Base-by-base conservation (phyloP, 2,888 invertebrate genomes). In the Drosophila mulleri region DNA sequence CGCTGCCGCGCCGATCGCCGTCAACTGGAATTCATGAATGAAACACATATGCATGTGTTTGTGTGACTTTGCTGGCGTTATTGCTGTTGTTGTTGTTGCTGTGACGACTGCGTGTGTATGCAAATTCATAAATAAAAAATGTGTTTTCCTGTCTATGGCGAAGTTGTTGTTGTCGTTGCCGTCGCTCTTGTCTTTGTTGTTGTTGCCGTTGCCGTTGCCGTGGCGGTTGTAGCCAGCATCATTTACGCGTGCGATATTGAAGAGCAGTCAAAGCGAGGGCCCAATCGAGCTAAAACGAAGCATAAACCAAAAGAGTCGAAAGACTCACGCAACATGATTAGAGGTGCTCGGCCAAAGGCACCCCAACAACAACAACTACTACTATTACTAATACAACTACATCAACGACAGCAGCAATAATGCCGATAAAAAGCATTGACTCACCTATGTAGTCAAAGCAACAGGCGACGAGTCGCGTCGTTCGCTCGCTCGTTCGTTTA, bases 1-100 rank as follows among this genome's bases (percentile, higher is more conserved):
- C 14, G 56, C 54, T 37, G 32, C 37, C 37, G 53, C 65, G 59
- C 54, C 58, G 67, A 65, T 57, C 68, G 69, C 67, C 87, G 72
- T 75, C 87, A 88, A 83, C 88, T 84, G 84, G 84, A 84, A 88
- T 84, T 84, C 84, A 84, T 84, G 84, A 84, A 84, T 84, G 84
- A 89, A 84, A 88, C 71, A 84, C 88, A 79, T 88, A 89, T 88
- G 72, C 83, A 89, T 68, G 52, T 64, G 32, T 53, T 20, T 59
- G 47, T 67, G 45, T 67, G 29, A 48, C 57, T 53, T 52, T 47
- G 65, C 69, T 61, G 50, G 53, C 32, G 50, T 50, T 72, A 39
- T 41, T 78, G 45, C 45, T 71, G 44, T 52, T 71, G 39, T 23
- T 68, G 52, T 42, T 56, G 59, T 16, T 5, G 37, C 41, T 66